Percentiles rank a stretch among this genome's conserved stretches.
Evolutionary conservation across 1,140 invertebrate species (phyloP).

Genomic region (Pomacea maculata): DNA sequence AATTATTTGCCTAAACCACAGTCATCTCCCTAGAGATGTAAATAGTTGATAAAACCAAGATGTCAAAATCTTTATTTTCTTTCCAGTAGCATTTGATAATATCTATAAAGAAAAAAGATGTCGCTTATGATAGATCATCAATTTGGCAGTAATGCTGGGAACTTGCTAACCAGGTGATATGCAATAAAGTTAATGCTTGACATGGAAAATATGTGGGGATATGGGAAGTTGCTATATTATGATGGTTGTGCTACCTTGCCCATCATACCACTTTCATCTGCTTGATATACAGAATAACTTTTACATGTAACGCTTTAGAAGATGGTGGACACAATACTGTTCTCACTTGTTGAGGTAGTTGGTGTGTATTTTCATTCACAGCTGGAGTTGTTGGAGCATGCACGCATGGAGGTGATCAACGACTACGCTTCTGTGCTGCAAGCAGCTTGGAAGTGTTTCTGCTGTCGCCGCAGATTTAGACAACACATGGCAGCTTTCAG

Average conservation of each 20-base stretch:
- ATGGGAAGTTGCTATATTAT: neutral
- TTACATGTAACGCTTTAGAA: neutral
- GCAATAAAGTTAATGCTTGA: neutral
- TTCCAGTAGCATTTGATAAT: too few relatives aligned
- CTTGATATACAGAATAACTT: neutral
- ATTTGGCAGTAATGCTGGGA: too few relatives aligned
- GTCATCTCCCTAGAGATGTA: too few relatives aligned
- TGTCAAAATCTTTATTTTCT: too few relatives aligned
- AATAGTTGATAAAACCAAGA: too few relatives aligned
- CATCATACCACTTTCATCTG: neutral
- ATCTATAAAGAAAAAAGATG: too few relatives aligned
- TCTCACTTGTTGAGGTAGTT: neutral
- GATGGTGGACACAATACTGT: neutral
- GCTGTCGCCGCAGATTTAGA: neutral
- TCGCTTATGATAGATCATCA: too few relatives aligned
- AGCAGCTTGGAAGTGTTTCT: slow-evolving; percentile 30
- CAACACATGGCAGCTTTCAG: slow-evolving; percentile 6
- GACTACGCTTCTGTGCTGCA: slow-evolving; percentile 36
- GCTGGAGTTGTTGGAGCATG: slow-evolving; percentile 41
- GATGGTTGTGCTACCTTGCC: neutral
- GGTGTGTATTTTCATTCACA: slow-evolving; percentile 19
- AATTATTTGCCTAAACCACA: too few relatives aligned
- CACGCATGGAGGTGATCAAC: slow-evolving; percentile 26
- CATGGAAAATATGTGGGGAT: neutral
- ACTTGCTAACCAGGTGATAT: too few relatives aligned